Evolutionary conservation across 35 echinoderm and acorn worm species (phyloP).

Genomic region (Chiridota heheva): DNA sequence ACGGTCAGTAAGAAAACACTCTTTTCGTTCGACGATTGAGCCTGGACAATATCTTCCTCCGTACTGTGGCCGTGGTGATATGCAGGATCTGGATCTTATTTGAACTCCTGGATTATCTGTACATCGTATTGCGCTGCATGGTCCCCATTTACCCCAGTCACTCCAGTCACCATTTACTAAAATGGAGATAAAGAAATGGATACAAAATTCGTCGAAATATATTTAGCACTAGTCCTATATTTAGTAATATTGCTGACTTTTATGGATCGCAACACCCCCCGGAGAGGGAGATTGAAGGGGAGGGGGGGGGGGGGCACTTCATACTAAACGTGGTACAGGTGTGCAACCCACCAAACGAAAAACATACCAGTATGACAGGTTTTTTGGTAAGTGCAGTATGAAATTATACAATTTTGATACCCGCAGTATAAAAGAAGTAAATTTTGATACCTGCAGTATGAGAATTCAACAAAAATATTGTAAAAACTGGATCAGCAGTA

Average conservation of each 20-base stretch:
- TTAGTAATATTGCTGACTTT: not conserved
- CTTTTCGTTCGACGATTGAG: not conserved
- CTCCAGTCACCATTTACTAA: conserved; percentile 47
- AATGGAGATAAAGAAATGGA: not conserved
- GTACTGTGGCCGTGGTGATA: conserved; percentile 22
- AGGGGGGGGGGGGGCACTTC: too few relatives aligned
- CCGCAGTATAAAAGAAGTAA: too few relatives aligned
- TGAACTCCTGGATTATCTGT: not conserved
- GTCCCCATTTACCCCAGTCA: not conserved
- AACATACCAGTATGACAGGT: too few relatives aligned
- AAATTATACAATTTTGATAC: too few relatives aligned
- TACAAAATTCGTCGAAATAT: not conserved
- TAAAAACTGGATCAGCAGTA: too few relatives aligned
- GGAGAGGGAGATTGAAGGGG: too few relatives aligned
- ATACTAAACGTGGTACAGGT: too few relatives aligned
- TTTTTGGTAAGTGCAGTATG: too few relatives aligned
- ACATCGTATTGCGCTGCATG: conserved; percentile 9
- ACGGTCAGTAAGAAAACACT: too few relatives aligned
- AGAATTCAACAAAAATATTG: too few relatives aligned
- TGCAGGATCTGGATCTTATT: conserved; percentile 17
- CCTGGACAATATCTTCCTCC: conserved; percentile 16
- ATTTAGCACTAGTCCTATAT: not conserved
- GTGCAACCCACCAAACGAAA: too few relatives aligned
- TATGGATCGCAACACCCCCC: not conserved
- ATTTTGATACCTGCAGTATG: too few relatives aligned